Evolutionary conservation across 2,797 vertebrate genomes (phyloP).

Genomic region (Trachops cirrhosus): DNA sequence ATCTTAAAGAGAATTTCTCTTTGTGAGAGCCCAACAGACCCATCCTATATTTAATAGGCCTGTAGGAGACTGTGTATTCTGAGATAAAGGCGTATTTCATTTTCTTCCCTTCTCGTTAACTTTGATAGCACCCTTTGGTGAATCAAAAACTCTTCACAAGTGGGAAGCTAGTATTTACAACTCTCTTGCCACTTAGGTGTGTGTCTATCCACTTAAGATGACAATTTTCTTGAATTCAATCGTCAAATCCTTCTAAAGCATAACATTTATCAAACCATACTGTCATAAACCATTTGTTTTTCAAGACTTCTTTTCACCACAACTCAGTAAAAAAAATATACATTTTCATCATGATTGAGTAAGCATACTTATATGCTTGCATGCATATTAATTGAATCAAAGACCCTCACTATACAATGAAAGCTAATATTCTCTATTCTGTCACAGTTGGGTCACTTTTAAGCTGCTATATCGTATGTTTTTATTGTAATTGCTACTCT

Average conservation of each 20-base stretch:
- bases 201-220: background rate
- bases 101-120: background rate
- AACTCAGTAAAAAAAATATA: background rate
- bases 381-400: background rate
- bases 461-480: background rate
- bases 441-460: background rate
- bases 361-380: background rate
- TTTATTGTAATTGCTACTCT: background rate
- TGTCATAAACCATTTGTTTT: background rate
- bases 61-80: background rate
- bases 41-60: background rate
- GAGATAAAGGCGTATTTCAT: background rate
- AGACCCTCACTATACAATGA: background rate
- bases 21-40: background rate
- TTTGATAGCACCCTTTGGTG: background rate
- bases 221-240: background rate
- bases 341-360: background rate
- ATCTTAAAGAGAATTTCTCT: background rate
- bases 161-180: slow-evolving; percentile 22
- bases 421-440: background rate
- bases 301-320: background rate
- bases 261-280: background rate
- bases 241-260: background rate
- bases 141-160: background rate
- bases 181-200: background rate